Percentiles rank a stretch among this genome's conserved stretches.
These are phyloP conservation scores for Aurelia sp. DNA, from an alignment of 30 jellyfish, hydroid and myxozoan genomes.

Conservation along the genomic window DNA sequence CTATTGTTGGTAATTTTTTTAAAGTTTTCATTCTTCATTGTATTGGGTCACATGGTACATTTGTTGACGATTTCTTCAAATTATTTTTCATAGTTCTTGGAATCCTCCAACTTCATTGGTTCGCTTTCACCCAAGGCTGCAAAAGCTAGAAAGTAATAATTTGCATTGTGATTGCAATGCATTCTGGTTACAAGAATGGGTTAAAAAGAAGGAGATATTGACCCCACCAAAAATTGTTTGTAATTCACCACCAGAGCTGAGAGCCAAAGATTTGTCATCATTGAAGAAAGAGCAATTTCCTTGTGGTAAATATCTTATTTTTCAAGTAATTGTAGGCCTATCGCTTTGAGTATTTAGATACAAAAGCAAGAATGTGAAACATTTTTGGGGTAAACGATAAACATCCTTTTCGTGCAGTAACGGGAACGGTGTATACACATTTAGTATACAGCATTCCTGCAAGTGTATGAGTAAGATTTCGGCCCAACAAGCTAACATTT, in stretches of 20 bases:
- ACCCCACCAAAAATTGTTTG: slow-evolving; percentile 45
- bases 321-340: too few species aligned
- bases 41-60: too few species aligned
- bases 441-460: too few species aligned
- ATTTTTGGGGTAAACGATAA: too few species aligned
- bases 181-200: slow-evolving; percentile 81
- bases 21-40: too few species aligned
- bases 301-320: slow-evolving; percentile 62
- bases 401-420: too few species aligned
- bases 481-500: too few species aligned
- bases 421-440: too few species aligned
- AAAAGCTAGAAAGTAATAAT: slow-evolving; percentile 66
- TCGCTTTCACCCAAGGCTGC: slow-evolving; percentile 69
- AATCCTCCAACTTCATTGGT: slow-evolving; percentile 76
- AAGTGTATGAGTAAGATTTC: too few species aligned
- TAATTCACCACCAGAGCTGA: slow-evolving; percentile 57
- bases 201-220: slow-evolving; percentile 10
- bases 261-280: slow-evolving; percentile 41
- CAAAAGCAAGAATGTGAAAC: too few species aligned
- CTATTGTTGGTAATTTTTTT: too few species aligned
- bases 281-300: slow-evolving; percentile 44
- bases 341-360: too few species aligned
- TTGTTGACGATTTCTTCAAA: not conserved
- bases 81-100: slow-evolving; percentile 69
- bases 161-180: slow-evolving; percentile 91